Base-by-base conservation (phyloP, 2,888 invertebrate genomes). In the Cephalotes varians region DNA sequence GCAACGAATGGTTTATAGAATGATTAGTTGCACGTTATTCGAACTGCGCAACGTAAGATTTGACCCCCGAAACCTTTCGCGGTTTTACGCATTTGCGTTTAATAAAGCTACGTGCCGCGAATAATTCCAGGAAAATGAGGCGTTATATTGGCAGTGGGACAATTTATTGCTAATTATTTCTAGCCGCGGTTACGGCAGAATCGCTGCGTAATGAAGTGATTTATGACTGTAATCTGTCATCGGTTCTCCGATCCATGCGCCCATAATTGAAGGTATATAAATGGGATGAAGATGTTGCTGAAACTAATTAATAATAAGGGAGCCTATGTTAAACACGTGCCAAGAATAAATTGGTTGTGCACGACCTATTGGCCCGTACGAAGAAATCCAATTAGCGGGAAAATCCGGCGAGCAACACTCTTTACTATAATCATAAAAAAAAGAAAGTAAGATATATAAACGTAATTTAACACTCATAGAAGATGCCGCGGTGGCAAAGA, bases 151-250 rank as follows among this genome's bases (percentile, higher is more conserved):
- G n/a, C 72, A 58, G 28, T 79, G 56, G 62, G 64, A 89, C 84
- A 87, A 89, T 88, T 87, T 85, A 87, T 82, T 47, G 81, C 76
- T 85, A 86, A 88, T 87, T 85, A 89, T 87, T 80, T 83, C 49
- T 65, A 51, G 37, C 37, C 28, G 47, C 18, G 31, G 3, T n/a
- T 47, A 54, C 34, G 69, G 51, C 10, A 28, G 31, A 67, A 67
- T 56, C 31, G 34, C 34, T 62, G 25, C 25, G 58, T 80, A 88
- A 85, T 84, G 44, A 56, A 40, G 54, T 83, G 71, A 87, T 83
- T 90, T 85, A 87, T 79, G 51, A n/a, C 15, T 56, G 51, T 81
- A 64, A 89, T 89, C 31, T 62, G 84, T 88, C 89, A 86, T 86
- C 69, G 40, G 31, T 56, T 47, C 71, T 69, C 81, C 81, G 77